Base-by-base conservation (phyloP, 1,140 invertebrate species). In the Olivierus martensii region DNA sequence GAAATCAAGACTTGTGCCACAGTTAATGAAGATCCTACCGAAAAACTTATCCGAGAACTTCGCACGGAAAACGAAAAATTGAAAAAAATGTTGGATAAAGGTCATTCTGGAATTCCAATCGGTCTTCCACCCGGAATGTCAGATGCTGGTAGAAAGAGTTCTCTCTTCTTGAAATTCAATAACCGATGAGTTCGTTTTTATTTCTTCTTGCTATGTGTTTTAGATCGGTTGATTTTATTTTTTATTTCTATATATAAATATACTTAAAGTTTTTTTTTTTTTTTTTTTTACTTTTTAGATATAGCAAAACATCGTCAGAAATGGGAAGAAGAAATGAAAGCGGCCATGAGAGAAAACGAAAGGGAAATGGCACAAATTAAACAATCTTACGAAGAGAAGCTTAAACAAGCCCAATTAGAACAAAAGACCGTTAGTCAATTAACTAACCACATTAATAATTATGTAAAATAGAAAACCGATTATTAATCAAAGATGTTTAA, bases 1-100 rank as follows among this genome's bases (percentile, higher is more conserved):
- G 71, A 76, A 61, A 77, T 79, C 52, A 75, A 75, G 60, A 79
- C 75, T 4, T 68, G 68, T 21, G 73, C 76, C 4, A 68, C 67
- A 1, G 68, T 77, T 3, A 79, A 80, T 61, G 77, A 79, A 62
- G 75, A 78, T 59, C 73, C 75, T 9, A 78, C 74, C 4, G 76
- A 75, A 44, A 71, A 73, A 51, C 53, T 79, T 47, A 75, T 79
- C 52, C 60, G 77, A 37, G 75, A 79, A 53, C 61, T 79, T 18
- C 69, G 76, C 67, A 73, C 73, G 58, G 77, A 80, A 61, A 80
- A 80, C 66, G 73, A 76, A 3, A 67, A 65, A 38, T 63, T 79
- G 35, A 73, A 71, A 57, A 66, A 68, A 39, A 62, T 69, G 62
- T 49, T 75, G 17, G 60, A 63, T 18, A 59, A 61, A 12, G 71